phyloP scores from a whole-genome alignment of 2,888 invertebrate genomes.

The Macaria notata region DNA sequence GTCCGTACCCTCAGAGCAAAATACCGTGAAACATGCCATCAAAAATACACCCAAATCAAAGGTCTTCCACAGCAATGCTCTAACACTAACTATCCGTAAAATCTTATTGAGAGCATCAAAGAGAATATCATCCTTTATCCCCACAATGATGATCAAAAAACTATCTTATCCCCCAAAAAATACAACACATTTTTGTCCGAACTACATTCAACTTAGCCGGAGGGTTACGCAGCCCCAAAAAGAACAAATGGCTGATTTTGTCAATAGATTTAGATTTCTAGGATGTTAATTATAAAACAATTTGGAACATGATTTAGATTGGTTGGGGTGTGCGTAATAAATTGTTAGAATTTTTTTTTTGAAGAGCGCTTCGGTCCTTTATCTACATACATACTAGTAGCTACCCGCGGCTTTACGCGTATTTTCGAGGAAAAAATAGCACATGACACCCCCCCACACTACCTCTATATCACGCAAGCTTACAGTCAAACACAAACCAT shows the following conservation, averaged over 20 bases:
- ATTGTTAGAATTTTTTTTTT: conserved; percentile 6
- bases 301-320: conserved; percentile 23
- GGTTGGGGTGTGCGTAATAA: conserved; percentile 1
- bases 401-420: too few species aligned
- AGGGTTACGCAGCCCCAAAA: conserved; percentile 45
- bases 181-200: conserved; percentile 34
- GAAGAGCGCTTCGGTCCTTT: neutral
- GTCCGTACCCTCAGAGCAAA: conserved; percentile 37
- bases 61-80: conserved; percentile 73
- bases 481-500: too few species aligned
- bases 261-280: conserved; percentile 35
- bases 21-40: conserved; percentile 73
- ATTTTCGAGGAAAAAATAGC: too few species aligned
- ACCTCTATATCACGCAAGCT: too few species aligned
- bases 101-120: conserved; percentile 78
- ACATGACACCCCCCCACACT: too few species aligned
- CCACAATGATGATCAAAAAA: conserved; percentile 32
- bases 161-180: conserved; percentile 22
- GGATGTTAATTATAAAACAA: conserved; percentile 37
- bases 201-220: conserved; percentile 30
- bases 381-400: too few species aligned
- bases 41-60: conserved; percentile 79
- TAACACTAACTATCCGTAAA: conserved; percentile 78
- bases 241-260: conserved; percentile 49
- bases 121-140: conserved; percentile 56